These are phyloP conservation scores for Pagrus major DNA, from an alignment of 2,113 vertebrate genomes.

Conservation along the genomic window DNA sequence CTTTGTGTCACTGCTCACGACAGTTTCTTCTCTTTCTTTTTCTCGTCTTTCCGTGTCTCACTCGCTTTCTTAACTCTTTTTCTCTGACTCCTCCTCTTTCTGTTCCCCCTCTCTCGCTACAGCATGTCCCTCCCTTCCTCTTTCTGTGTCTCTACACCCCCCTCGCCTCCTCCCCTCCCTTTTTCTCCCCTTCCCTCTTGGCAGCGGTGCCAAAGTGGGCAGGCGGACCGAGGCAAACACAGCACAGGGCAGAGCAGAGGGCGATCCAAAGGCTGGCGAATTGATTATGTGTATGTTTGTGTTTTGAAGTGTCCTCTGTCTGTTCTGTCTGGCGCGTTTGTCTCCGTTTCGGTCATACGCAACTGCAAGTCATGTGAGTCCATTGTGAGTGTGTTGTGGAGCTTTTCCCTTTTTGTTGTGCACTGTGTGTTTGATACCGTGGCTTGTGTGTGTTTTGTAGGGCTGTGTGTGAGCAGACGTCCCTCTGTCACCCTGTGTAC, in stretches of 20 bases:
- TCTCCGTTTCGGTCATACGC: slow-evolving; percentile 41
- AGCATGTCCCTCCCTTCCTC: slow-evolving; percentile 80
- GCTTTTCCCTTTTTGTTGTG: slow-evolving; percentile 40
- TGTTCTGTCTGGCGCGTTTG: slow-evolving; percentile 20
- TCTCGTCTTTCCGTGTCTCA: slow-evolving; percentile 65
- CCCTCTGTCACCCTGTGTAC: slow-evolving; percentile 80
- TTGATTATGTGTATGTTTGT: slow-evolving; percentile 68
- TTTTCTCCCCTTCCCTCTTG: slow-evolving; percentile 78
- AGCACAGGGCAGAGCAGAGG: slow-evolving; percentile 80
- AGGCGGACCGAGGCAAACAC: slow-evolving; percentile 77
- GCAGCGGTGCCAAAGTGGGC: slow-evolving; percentile 83
- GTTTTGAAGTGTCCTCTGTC: slow-evolving; percentile 57
- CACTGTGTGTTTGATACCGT: slow-evolving; percentile 51
- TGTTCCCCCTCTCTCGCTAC: slow-evolving; percentile 61
- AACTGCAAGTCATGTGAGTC: slow-evolving; percentile 44
- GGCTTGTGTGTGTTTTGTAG: slow-evolving; percentile 55
- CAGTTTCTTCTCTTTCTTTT: slow-evolving; percentile 60
- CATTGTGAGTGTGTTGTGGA: slow-evolving; percentile 35
- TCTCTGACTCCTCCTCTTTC: slow-evolving; percentile 73
- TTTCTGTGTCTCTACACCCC: slow-evolving; percentile 68
- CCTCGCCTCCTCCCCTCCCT: slow-evolving; percentile 57
- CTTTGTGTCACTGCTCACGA: slow-evolving; percentile 37
- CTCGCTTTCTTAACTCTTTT: slow-evolving; percentile 72
- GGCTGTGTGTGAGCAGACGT: slow-evolving; percentile 72
- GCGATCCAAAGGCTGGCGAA: slow-evolving; percentile 77